Base-by-base conservation (phyloP, 2,113 vertebrate genomes). In the Herpetotheres cachinnans region DNA sequence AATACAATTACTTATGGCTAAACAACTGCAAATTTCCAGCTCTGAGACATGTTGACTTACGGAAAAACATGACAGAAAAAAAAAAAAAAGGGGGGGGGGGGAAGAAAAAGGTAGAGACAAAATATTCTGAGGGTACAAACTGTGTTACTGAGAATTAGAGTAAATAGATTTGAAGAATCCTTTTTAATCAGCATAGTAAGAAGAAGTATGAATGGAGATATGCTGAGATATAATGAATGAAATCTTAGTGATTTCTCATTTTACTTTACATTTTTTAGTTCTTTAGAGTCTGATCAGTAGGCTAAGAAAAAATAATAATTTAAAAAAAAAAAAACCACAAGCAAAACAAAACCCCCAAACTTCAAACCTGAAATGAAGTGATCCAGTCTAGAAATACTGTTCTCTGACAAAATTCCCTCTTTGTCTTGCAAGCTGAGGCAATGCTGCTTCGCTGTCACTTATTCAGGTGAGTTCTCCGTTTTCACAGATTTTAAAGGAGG, bases 1-100 rank as follows among this genome's bases (percentile, higher is more conserved):
- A 97, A 97, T 96, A 92, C 40, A 96, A 94, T 97, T 95, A 89
- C 74, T 95, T 97, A 77, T 13, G n/a, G 50, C 3, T 87, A 94
- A 94, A 89, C 52, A 93, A 89, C 65, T 50, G 16, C 29, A 70
- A 76, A 70, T 86, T 95, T 95, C 91, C 80, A 83, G 58, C 90
- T 90, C 54, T 77, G 29, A 90, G 71, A 54, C 11, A 4, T 54
- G 34, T 58, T 91, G 71, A 42, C 8, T 70, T 76, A 88, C 0
- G 0, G 62, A 82, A 96, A 76, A 6, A 8, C 8, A 32, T 34
- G 8, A 34, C 3, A 4, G 13, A 30, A 32, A 32, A 26, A 40
- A 38, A n/a, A 40, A 27, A 24, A 4, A 24, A 20, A 55, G 30
- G 13, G n/a, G n/a, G n/a, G 4, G 5, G 7, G 46, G n/a, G 1